Percentiles rank a stretch among this genome's conserved stretches.
Conservation (phyloP, 2,113 vertebrate species). For the Mus spicilegus region DNA sequence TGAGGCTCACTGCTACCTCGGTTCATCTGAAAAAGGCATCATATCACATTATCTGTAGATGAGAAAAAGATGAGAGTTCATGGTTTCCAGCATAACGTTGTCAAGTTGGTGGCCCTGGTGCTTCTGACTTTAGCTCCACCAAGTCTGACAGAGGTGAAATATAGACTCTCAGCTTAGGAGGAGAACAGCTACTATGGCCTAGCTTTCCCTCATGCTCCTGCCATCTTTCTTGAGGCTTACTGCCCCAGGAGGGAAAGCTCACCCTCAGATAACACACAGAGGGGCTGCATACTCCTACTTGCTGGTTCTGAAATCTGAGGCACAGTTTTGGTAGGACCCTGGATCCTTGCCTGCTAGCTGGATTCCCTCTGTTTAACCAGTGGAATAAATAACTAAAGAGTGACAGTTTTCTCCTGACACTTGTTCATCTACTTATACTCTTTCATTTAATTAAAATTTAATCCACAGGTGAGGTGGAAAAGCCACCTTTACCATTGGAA, state of each 20-base stretch:
- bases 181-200: background rate
- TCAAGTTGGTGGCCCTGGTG: background rate
- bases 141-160: background rate
- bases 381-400: background rate
- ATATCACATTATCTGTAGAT: background rate
- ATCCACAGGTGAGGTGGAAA: background rate
- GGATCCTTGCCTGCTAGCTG: background rate
- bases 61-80: no score
- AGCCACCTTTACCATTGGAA: background rate
- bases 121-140: background rate
- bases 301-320: constrained; percentile 28
- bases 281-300: background rate
- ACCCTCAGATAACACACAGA: background rate
- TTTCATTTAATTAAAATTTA: constrained; percentile 51
- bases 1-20: background rate
- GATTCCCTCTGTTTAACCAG: no score
- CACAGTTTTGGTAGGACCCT: background rate
- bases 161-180: background rate
- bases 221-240: background rate
- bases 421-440: constrained; percentile 35
- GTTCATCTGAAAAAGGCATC: background rate
- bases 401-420: background rate
- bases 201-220: background rate
- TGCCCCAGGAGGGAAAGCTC: background rate
- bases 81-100: no score